Base-by-base conservation (phyloP, 2,888 invertebrate genomes). In the Brenthis daphne region DNA sequence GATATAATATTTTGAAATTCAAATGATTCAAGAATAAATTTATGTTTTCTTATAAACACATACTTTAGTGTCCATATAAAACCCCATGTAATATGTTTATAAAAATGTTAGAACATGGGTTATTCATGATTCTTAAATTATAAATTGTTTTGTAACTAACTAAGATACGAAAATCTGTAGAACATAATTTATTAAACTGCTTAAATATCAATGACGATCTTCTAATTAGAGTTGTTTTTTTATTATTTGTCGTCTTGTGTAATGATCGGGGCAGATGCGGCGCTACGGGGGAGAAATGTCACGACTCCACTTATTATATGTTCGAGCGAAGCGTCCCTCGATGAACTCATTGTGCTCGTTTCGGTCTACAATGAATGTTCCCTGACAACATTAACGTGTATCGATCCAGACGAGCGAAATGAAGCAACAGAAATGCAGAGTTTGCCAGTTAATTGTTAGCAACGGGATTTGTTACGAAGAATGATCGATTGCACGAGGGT, bases 271-370 rank as follows among this genome's bases (percentile, higher is more conserved):
- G 84, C 87, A 86, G 87, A 83, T 75, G 74, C 65, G 88, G 77
- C 78, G 71, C 81, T 79, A 81, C 77, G 79, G 83, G 89, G 85
- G 83, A 81, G 80, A 84, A 82, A 86, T 86, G 85, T 86, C 88
- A 85, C 78, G 79, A 76, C 76, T 79, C 76, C 77, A 80, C 75
- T 82, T 71, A 66, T 65, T 56, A 57, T 67, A 64, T 72, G 66
- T 71, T 65, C 69, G 61, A 29, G 77, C 78, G 76, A 79, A 47
- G 66, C 69, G 66, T 78, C 80, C 81, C 81, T 79, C 79, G 76
- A 82, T 81, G 76, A 80, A 81, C 82, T 81, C 81, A 82, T 82
- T 81, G 81, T 82, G 73, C 72, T 76, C 72, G 74, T 75, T 74
- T 74, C 75, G 65, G 68, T 53, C 68, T 53, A 60, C 68, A 67